phyloP scores from a whole-genome alignment of 2,888 invertebrate species.

The Aleiodes leptofemur region DNA sequence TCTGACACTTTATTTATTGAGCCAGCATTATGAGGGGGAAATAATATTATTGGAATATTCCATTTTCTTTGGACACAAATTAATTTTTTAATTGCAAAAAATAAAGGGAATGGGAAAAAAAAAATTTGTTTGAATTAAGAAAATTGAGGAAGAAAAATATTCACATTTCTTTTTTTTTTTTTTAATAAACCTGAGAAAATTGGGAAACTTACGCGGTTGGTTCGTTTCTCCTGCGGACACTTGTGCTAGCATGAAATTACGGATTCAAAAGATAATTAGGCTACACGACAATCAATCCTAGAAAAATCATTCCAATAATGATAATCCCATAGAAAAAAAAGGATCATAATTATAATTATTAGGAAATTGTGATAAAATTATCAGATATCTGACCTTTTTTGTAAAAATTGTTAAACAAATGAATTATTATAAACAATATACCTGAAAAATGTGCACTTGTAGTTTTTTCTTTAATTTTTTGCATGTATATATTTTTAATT shows the following conservation, averaged over 20 bases:
- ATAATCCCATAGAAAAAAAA: no score
- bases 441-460: no score
- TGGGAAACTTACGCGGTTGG: constrained; percentile 73
- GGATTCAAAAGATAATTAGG: not conserved
- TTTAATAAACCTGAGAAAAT: constrained; percentile 9
- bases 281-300: no score
- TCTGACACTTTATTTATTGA: constrained; percentile 79
- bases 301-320: no score
- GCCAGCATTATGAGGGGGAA: constrained; percentile 67
- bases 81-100: constrained; percentile 18
- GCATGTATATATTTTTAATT: no score
- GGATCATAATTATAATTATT: no score
- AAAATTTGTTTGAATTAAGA: constrained; percentile 42
- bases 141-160: constrained; percentile 34
- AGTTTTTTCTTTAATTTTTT: no score
- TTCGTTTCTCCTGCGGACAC: constrained; percentile 73
- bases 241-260: constrained; percentile 68
- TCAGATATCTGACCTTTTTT: no score
- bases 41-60: constrained; percentile 54
- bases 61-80: constrained; percentile 33
- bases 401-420: no score
- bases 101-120: not conserved
- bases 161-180: constrained; percentile 42
- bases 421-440: no score
- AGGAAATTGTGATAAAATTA: no score